These are phyloP conservation scores for Mycetomoellerius zeteki DNA, from an alignment of 1,140 invertebrate genomes.

Conservation along the genomic window DNA sequence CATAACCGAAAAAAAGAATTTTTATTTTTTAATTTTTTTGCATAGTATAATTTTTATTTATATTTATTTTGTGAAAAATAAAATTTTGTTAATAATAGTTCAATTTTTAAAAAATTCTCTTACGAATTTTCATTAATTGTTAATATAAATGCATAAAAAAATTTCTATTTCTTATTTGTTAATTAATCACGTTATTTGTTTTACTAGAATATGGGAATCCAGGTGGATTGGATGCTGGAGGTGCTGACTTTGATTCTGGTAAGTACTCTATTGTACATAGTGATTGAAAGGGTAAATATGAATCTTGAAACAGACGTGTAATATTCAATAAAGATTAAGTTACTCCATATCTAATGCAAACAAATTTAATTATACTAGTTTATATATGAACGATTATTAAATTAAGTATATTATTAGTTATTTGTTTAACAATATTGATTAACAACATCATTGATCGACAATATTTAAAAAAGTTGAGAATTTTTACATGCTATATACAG, in stretches of 20 bases:
- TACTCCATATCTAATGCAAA: background rate
- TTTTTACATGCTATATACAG: no score
- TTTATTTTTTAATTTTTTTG: background rate
- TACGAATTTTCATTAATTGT: background rate
- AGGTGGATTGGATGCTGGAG: conserved; percentile 85
- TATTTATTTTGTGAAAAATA: background rate
- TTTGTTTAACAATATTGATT: no score
- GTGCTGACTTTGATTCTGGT: conserved; percentile 86
- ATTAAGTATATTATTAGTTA: no score
- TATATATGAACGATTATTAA: no score
- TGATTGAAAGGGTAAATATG: background rate
- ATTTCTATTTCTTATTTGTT: background rate
- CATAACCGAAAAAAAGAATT: background rate
- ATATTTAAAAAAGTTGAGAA: no score
- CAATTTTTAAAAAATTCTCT: background rate
- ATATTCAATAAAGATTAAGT: background rate
- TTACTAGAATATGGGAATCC: conserved; percentile 85
- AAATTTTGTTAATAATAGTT: background rate
- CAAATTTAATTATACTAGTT: no score
- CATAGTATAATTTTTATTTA: background rate
- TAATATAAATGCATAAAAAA: background rate
- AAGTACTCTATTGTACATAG: conserved; percentile 70
- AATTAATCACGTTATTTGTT: conserved; percentile 57
- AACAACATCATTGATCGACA: no score
- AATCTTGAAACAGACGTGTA: background rate